Conservation (phyloP, 2,888 invertebrate species). For the Drosophila kanekoi region DNA sequence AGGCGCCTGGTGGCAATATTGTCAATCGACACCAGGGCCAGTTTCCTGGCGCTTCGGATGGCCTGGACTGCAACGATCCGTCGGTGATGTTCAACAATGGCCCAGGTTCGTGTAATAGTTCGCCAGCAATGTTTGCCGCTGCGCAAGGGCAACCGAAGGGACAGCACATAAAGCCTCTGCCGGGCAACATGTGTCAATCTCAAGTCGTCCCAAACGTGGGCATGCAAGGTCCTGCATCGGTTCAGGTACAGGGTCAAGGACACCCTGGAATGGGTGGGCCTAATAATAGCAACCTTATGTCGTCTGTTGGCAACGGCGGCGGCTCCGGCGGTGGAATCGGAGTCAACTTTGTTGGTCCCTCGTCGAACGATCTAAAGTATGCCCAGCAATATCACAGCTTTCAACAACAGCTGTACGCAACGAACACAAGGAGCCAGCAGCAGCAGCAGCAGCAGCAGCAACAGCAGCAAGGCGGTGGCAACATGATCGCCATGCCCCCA, state of each 20-base stretch:
- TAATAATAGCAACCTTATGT: slow-evolving; percentile 43
- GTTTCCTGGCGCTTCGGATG: slow-evolving; percentile 66
- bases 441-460: too few species aligned
- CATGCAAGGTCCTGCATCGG: slow-evolving; percentile 49
- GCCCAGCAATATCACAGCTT: slow-evolving; percentile 98
- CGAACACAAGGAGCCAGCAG: slow-evolving; percentile 89
- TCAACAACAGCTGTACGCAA: slow-evolving; percentile 97
- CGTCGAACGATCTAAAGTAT: slow-evolving; percentile 95
- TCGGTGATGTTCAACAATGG: slow-evolving; percentile 54
- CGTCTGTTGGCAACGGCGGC: slow-evolving; percentile 29
- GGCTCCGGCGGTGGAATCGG: slow-evolving; percentile 60
- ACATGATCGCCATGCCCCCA: slow-evolving; percentile 70
- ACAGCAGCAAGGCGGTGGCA: slow-evolving; percentile 56
- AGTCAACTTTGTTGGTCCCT: slow-evolving; percentile 90
- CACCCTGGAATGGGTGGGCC: slow-evolving; percentile 46
- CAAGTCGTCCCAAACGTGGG: slow-evolving; percentile 38
- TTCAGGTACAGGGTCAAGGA: slow-evolving; percentile 42
- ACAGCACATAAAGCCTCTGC: slow-evolving; percentile 52
- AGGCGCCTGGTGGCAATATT: slow-evolving; percentile 54
- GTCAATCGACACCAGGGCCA: slow-evolving; percentile 61
- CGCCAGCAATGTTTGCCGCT: slow-evolving; percentile 51
- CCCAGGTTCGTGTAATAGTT: slow-evolving; percentile 52
- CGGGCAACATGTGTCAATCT: slow-evolving; percentile 55
- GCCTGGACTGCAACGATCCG: slow-evolving; percentile 62
- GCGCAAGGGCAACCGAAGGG: slow-evolving; percentile 40